A percentile compares a stretch with the other conserved stretches of the same genome.
Evolutionary conservation across 2,113 vertebrate genomes (phyloP).

Genomic region (Seriola dumerili): DNA sequence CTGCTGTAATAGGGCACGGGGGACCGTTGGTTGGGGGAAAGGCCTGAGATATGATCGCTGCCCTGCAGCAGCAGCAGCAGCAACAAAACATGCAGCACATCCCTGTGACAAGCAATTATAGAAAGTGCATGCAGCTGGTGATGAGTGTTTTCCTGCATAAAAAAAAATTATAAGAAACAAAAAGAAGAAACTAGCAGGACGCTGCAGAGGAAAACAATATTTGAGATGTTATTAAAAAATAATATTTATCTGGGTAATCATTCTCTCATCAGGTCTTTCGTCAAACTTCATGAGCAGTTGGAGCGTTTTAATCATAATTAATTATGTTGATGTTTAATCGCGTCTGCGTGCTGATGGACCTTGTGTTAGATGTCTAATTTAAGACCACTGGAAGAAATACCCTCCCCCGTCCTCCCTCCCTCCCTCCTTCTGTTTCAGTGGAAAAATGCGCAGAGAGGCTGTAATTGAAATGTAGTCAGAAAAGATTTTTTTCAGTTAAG

Average conservation of each 20-base stretch:
- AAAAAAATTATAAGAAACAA: background rate
- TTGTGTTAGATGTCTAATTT: conserved; percentile 47
- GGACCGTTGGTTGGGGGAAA: conserved; percentile 18
- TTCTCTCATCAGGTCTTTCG: conserved; percentile 50
- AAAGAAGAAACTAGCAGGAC: background rate
- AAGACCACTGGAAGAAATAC: conserved; percentile 10
- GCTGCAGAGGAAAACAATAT: conserved; percentile 16
- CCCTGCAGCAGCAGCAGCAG: conserved; percentile 20
- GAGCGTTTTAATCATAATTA: conserved; percentile 50
- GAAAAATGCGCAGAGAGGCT: conserved; percentile 54
- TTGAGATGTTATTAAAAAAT: conserved; percentile 19
- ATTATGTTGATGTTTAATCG: conserved; percentile 58
- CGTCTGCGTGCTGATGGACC: conserved; percentile 39
- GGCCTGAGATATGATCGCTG: conserved; percentile 49
- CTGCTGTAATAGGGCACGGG: conserved; percentile 72
- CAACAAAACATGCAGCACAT: conserved; percentile 1
- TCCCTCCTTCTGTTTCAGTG: conserved; percentile 20
- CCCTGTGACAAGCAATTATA: background rate
- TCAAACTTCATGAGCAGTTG: conserved; percentile 37
- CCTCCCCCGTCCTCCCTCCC: background rate
- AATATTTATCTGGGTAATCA: conserved; percentile 33
- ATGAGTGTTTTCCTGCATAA: background rate
- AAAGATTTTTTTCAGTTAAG: conserved; percentile 72
- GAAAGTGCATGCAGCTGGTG: background rate
- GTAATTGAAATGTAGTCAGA: conserved; percentile 81